Evolutionary conservation across 2,113 vertebrate genomes (phyloP).

Genomic region (Rhabdomys dilectus): DNA sequence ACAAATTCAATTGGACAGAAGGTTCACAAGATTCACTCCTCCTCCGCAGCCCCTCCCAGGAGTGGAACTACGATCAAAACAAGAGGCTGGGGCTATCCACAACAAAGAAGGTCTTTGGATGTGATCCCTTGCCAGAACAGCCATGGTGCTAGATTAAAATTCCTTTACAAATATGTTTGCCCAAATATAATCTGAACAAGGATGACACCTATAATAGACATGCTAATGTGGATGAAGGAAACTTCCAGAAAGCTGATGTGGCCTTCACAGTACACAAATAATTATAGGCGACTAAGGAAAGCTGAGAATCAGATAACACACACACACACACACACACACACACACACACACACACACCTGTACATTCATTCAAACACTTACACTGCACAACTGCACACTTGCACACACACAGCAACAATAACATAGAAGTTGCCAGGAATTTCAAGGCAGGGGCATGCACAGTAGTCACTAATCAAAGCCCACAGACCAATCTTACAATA

Average conservation of each 20-base stretch:
- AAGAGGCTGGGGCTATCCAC: too few relatives aligned
- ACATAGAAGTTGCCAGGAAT: background rate
- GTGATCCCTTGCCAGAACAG: too few relatives aligned
- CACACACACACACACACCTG: background rate
- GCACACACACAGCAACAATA: too few relatives aligned
- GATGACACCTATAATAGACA: background rate
- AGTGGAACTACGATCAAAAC: too few relatives aligned
- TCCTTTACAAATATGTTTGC: background rate
- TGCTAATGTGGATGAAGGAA: background rate
- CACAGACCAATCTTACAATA: background rate
- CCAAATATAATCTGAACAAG: background rate
- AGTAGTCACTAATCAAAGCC: background rate
- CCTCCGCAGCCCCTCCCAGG: too few relatives aligned
- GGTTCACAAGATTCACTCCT: too few relatives aligned
- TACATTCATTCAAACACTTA: background rate
- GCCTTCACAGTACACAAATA: background rate
- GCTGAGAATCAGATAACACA: background rate
- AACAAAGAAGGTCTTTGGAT: too few relatives aligned
- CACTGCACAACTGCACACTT: background rate
- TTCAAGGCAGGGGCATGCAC: background rate
- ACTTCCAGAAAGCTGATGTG: background rate
- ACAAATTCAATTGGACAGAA: too few relatives aligned
- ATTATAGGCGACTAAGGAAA: background rate
- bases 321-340: background rate
- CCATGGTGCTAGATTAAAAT: too few relatives aligned